phyloP scores from a whole-genome alignment of 1,140 invertebrate genomes.

The Coelopa frigida region DNA sequence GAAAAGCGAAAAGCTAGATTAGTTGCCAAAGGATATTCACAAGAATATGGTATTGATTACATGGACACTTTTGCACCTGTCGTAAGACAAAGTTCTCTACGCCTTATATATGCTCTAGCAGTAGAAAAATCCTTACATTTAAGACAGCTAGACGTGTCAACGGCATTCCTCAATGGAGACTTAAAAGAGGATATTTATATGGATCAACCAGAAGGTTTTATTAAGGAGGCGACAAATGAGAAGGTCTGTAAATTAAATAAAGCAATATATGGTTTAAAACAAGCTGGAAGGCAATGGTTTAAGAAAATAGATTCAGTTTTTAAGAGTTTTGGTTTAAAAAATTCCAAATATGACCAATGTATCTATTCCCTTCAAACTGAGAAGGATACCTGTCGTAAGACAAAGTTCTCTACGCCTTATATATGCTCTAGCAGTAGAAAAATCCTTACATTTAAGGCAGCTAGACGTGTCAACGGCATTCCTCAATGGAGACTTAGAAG shows the following conservation, averaged over 20 bases:
- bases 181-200: slow-evolving; percentile 44
- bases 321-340: slow-evolving; percentile 34
- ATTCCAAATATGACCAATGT: too few relatives aligned
- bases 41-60: slow-evolving; percentile 36
- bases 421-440: too few relatives aligned
- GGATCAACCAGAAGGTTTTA: slow-evolving; percentile 26
- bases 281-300: too few relatives aligned
- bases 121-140: slow-evolving; percentile 20
- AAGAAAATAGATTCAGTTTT: slow-evolving; percentile 36
- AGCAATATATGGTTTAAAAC: too few relatives aligned
- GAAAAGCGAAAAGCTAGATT: slow-evolving; percentile 20
- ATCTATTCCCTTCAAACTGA: too few relatives aligned
- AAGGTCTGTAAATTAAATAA: too few relatives aligned
- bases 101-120: slow-evolving; percentile 10
- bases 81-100: slow-evolving; percentile 13
- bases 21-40: slow-evolving; percentile 36
- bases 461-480: too few relatives aligned
- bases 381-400: too few relatives aligned
- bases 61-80: slow-evolving; percentile 38
- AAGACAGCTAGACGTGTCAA: slow-evolving; percentile 36
- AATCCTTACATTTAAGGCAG: too few relatives aligned
- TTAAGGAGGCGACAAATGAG: slow-evolving; percentile 1
- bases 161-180: slow-evolving; percentile 31
- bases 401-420: too few relatives aligned
- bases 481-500: too few relatives aligned